Evolutionary conservation across 2,113 vertebrate genomes (phyloP).

Genomic region (Setophaga petechia): DNA sequence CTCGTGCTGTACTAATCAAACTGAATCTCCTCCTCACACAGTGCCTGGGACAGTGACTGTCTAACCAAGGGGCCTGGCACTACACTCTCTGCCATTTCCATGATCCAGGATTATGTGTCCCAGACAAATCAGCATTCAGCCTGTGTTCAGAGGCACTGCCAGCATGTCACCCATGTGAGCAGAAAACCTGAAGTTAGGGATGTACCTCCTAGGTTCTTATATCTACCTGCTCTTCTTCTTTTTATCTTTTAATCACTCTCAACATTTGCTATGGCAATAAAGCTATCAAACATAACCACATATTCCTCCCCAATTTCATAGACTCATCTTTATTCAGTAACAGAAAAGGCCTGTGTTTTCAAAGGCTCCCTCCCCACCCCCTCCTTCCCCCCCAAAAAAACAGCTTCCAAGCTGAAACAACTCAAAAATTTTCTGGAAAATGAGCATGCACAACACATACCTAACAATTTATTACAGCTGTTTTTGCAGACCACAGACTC

Average conservation of each 20-base stretch:
- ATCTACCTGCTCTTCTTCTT: background rate
- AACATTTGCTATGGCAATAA: background rate
- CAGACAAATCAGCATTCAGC: background rate
- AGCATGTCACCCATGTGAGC: rapidly evolving
- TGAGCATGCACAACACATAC: background rate
- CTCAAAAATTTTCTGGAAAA: background rate
- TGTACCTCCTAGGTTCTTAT: background rate
- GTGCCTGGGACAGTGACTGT: rapidly evolving
- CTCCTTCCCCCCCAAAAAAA: background rate
- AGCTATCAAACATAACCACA: background rate
- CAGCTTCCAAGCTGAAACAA: background rate
- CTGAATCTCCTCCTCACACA: background rate
- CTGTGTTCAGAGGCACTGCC: background rate
- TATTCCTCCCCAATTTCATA: background rate
- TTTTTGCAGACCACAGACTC: constrained; percentile 10
- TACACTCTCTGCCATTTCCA: background rate
- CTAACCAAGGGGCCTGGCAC: background rate
- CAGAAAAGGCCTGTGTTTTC: background rate
- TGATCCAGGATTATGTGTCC: rapidly evolving
- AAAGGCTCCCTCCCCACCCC: background rate
- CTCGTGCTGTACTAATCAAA: rapidly evolving
- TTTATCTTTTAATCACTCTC: background rate
- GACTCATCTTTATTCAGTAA: background rate
- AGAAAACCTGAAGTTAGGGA: background rate
- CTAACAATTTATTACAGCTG: background rate